Evolutionary conservation across 92 coral and sea anemone genomes (phyloP), one percentile per base, ranked within the genome.

Genomic region (Porites cylindrica): DNA sequence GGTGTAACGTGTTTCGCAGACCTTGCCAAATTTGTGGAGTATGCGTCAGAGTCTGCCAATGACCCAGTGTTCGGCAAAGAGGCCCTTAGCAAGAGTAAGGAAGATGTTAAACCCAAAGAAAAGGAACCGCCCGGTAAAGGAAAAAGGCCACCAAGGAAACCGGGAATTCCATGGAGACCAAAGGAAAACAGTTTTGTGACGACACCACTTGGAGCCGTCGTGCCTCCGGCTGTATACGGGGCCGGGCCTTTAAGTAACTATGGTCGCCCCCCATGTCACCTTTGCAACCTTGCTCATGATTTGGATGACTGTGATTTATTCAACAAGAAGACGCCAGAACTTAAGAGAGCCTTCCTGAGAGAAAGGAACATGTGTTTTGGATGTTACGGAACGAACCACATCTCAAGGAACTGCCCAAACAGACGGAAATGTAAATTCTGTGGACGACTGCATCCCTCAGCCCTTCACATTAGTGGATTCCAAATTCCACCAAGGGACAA

Each of bases 401-500:
- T 86, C 7, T 82, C 91, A 3, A 93, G 64, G 71, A 74, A 85
- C 8, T 86, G 96, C 72, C 47, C 61, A 7, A 66, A 43, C 47
- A 90, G 83, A 61, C 86, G 89, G 38, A 86, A 18, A 53, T 89
- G 82, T 70, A 54, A 52, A 32, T 54, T 75, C 16, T 87, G 90
- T 59, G 38, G 65, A 13, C 88, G 77, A 69, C 85, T 75, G 26
- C 94, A 92, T 67, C 95, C 95, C 54, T 74, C 98, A 10, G 87
- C 91, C 7, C 82, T 94, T 16, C 98, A 90, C 81, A 76, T 82
- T 8, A 90, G 88, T 29, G 90, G 95, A 11, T 92, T 92, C 60
- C 69, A 62, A 16, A 76, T 60, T n/a, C 52, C 47, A 2, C 29
- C 8, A 65, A 74, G 18, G 24, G 86, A 70, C 54, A 81, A 88